Base-by-base conservation (phyloP, 2,797 vertebrate genomes). In the Acridotheres tristis region DNA sequence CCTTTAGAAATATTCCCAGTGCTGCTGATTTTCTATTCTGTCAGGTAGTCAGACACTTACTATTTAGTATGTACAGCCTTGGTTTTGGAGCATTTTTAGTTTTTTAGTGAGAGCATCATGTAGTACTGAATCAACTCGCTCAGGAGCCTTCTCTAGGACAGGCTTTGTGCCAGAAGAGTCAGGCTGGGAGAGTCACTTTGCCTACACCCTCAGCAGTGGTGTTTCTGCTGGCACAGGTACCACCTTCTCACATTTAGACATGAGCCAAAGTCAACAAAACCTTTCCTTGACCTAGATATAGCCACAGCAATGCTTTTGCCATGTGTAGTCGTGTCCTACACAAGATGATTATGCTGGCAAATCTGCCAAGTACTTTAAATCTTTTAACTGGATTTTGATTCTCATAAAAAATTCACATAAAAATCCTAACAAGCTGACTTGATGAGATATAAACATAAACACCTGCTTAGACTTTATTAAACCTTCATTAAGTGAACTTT, bases 251-350 rank as follows among this genome's bases (percentile, higher is more conserved):
- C 42, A 57, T 80, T 91, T 59, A 71, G 57, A 54, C 13, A 40
- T 9, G 51, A 92, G 76, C 21, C 71, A 79, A 88, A 79, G 75
- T 73, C 84, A 96, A 85, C n/a, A 87, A 76, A 92, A 55, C 16
- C 22, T 85, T 87, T 78, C 42, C 18, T 48, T 76, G 71, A 66
- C 67, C 36, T 55, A 89, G 59, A 55, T 53, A 51, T 0, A 79
- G 32, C 82, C 63, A 18, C 59, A 90, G 55, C 59, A 63, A 68
- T 5, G 22, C 29, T 94, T 92, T 59, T 72, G 40, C 65, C 74
- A 72, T 0, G 0, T 77, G 53, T 71, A 58, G 81, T 72, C 1
- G 0, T n/a, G 43, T 58, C 19, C 62, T 58, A 4, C 0, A 0
- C 40, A 53, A 43, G 50, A 51, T 16, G 21, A 50, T 77, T 36